Percentiles rank a stretch among this genome's conserved stretches.
Conservation (phyloP, 2,797 vertebrate species). For the Hafferia zeledoni region DNA sequence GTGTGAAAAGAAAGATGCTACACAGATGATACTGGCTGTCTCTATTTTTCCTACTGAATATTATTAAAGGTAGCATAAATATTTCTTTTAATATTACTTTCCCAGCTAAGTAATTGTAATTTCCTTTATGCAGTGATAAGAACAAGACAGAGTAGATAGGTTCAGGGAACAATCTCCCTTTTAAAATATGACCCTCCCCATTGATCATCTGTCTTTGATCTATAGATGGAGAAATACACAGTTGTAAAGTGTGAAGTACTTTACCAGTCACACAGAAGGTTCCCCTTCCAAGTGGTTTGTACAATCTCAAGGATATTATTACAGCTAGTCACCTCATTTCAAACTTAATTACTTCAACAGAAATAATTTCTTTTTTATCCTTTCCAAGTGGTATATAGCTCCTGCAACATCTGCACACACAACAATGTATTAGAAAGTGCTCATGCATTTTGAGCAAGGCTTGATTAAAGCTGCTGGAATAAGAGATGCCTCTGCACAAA, state of each 20-base stretch:
- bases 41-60: background rate
- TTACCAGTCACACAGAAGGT: background rate
- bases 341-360: background rate
- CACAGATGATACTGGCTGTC: fast-evolving
- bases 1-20: background rate
- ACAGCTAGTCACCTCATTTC: background rate
- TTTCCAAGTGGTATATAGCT: background rate
- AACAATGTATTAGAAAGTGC: background rate
- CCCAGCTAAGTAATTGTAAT: conserved; percentile 12
- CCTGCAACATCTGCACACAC: background rate
- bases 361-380: background rate
- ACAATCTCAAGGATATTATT: background rate
- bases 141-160: background rate
- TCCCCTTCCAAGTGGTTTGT: background rate
- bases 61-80: conserved; percentile 18
- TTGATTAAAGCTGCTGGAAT: conserved; percentile 25
- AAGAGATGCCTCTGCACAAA: background rate
- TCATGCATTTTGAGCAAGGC: background rate
- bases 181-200: background rate
- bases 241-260: background rate
- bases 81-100: conserved; percentile 33
- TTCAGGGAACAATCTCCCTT: background rate
- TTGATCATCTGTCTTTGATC: background rate
- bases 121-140: conserved; percentile 14
- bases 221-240: background rate